Percentiles rank a stretch among this genome's conserved stretches.
Conservation (phyloP, 2,113 vertebrate genomes). For the Azemiops feae region DNA sequence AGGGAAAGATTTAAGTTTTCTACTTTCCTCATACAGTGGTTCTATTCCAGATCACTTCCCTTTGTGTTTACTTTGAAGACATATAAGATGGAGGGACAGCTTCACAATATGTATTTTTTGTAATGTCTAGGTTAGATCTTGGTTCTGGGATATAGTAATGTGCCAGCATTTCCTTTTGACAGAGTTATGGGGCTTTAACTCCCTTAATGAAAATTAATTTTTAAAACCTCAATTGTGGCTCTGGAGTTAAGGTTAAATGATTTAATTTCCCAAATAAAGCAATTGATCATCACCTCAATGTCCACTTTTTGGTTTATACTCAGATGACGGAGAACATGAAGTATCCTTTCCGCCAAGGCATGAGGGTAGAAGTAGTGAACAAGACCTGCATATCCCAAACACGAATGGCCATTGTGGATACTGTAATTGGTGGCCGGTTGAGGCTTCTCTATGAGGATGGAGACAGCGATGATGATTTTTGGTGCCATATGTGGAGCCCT, state of each 20-base stretch:
- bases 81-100: neutral
- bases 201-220: neutral
- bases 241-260: neutral
- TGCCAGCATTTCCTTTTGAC: neutral
- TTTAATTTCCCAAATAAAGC: neutral
- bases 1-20: neutral
- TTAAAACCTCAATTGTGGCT: neutral
- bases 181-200: neutral
- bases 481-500: slow-evolving; percentile 95
- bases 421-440: slow-evolving; percentile 85
- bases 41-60: neutral
- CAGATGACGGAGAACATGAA: slow-evolving; percentile 90
- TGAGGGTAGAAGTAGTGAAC: slow-evolving; percentile 92
- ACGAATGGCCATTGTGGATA: slow-evolving; percentile 82
- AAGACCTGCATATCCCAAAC: slow-evolving; percentile 83
- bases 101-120: neutral
- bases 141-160: neutral
- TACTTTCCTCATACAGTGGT: neutral
- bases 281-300: neutral
- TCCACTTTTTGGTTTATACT: neutral
- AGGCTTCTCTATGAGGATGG: slow-evolving; percentile 85
- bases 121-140: neutral
- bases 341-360: slow-evolving; percentile 81
- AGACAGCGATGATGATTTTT: slow-evolving; percentile 82
- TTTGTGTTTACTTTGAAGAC: neutral